Conservation (phyloP, 1,140 invertebrate species). For the Drosophila parvula region DNA sequence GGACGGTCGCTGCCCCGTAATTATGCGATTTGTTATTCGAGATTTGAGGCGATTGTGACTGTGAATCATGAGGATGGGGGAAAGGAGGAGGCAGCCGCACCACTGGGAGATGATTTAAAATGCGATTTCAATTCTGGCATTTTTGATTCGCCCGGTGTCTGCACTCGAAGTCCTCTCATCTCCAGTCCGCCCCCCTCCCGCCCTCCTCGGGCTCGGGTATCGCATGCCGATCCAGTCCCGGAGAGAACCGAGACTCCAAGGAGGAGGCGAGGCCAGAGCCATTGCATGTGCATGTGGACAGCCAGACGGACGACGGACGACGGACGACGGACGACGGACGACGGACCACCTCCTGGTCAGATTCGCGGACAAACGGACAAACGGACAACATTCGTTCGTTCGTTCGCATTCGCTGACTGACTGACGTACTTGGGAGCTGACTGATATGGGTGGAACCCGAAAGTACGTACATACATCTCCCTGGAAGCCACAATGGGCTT, state of each 20-base stretch:
- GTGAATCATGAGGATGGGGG: slow-evolving; percentile 70
- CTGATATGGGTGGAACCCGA: slow-evolving; percentile 73
- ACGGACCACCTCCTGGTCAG: slow-evolving; percentile 14
- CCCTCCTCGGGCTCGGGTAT: slow-evolving; percentile 25
- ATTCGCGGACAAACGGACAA: slow-evolving; percentile 13
- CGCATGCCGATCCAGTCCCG: slow-evolving; percentile 74
- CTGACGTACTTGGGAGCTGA: slow-evolving; percentile 75
- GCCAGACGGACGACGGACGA: slow-evolving; percentile 10
- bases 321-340: slow-evolving; percentile 11
- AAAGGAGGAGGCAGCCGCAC: slow-evolving; percentile 19
- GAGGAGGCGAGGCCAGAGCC: slow-evolving; percentile 58
- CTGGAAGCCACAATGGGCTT: slow-evolving; percentile 8
- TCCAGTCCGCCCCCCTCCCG: background rate
- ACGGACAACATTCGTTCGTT: slow-evolving; percentile 34
- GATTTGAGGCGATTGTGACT: slow-evolving; percentile 84
- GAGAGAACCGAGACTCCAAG: slow-evolving; percentile 8
- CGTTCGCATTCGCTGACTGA: slow-evolving; percentile 65
- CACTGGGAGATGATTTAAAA: slow-evolving; percentile 81
- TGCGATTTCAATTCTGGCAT: slow-evolving; percentile 84
- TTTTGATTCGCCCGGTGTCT: slow-evolving; percentile 78
- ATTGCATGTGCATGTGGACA: slow-evolving; percentile 65
- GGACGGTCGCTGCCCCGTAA: slow-evolving; percentile 81
- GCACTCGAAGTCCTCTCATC: slow-evolving; percentile 4
- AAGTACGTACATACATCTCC: slow-evolving; percentile 8
- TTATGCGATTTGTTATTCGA: slow-evolving; percentile 84